These are phyloP conservation scores for Dicyrtoma fusca DNA, from an alignment of 2,888 invertebrate genomes.

Conservation along the genomic window DNA sequence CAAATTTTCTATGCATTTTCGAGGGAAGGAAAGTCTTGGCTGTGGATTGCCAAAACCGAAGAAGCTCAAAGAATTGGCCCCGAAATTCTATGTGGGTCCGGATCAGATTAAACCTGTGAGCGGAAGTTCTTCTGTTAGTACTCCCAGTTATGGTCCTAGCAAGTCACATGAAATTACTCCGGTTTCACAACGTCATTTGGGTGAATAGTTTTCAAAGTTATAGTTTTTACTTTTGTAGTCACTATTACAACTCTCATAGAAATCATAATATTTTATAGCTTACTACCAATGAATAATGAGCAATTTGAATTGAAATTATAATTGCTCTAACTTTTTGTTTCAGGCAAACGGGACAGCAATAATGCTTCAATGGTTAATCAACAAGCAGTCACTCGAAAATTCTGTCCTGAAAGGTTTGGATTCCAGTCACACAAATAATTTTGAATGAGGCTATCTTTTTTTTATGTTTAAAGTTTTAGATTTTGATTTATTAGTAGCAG, in stretches of 20 bases:
- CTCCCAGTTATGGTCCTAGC: not conserved
- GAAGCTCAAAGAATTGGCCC: constrained; percentile 10
- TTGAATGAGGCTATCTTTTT: too few relatives aligned
- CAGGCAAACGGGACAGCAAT: constrained; percentile 24
- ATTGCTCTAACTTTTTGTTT: not conserved
- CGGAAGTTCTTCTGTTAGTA: not conserved
- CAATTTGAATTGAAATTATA: too few relatives aligned
- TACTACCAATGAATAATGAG: too few relatives aligned
- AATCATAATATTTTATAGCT: too few relatives aligned
- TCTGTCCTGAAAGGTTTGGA: constrained; percentile 35
- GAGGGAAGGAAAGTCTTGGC: not conserved
- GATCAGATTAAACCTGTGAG: constrained; percentile 23
- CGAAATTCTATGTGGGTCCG: constrained; percentile 25
- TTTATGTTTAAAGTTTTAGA: too few relatives aligned
- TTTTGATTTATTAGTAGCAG: too few relatives aligned
- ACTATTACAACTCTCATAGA: too few relatives aligned
- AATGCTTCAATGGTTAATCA: constrained; percentile 31
- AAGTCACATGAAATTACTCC: constrained; percentile 13
- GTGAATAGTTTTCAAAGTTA: too few relatives aligned
- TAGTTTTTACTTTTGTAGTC: too few relatives aligned
- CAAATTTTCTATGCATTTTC: not conserved
- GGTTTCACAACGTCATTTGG: constrained; percentile 27
- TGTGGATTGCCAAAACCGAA: not conserved
- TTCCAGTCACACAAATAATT: constrained; percentile 22
- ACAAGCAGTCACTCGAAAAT: constrained; percentile 23